phyloP scores from a whole-genome alignment of 2,888 invertebrate genomes.

The Cyrtodaria siliqua region DNA sequence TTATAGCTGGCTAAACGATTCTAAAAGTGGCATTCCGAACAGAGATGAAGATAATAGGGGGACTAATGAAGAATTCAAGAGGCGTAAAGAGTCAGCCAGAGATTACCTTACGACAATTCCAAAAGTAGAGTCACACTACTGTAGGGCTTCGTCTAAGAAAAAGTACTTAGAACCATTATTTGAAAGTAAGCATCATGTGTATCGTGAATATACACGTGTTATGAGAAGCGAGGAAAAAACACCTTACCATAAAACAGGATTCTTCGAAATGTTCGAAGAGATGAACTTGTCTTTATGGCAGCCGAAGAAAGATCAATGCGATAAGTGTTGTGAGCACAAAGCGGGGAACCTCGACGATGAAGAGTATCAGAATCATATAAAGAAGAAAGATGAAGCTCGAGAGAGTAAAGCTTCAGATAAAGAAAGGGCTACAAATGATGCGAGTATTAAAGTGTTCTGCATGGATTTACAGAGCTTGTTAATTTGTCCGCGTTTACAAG shows the following conservation, averaged over 20 bases:
- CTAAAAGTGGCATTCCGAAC: conserved; percentile 14
- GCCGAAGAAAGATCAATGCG: conserved; percentile 17
- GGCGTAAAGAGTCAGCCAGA: conserved; percentile 19
- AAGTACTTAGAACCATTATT: conserved; percentile 46
- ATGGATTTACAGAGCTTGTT: conserved; percentile 41
- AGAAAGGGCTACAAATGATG: conserved; percentile 25
- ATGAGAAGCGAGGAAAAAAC: not conserved
- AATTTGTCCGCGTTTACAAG: too few relatives aligned
- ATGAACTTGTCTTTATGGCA: not conserved
- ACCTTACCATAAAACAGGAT: conserved; percentile 29
- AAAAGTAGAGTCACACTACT: conserved; percentile 55
- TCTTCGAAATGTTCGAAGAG: conserved; percentile 4
- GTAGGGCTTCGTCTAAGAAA: conserved; percentile 38
- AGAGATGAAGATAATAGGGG: not conserved
- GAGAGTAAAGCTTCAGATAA: conserved; percentile 15
- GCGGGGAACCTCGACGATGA: conserved; percentile 24
- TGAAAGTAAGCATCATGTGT: conserved; percentile 22
- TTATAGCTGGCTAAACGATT: conserved; percentile 42
- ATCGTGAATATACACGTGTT: conserved; percentile 12
- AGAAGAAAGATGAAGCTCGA: conserved; percentile 30
- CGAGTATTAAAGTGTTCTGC: conserved; percentile 28
- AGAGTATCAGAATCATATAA: conserved; percentile 18
- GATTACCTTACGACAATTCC: conserved; percentile 24
- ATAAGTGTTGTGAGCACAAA: not conserved
- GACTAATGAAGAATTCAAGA: conserved; percentile 14